phyloP scores from a whole-genome alignment of 2,888 invertebrate genomes.

The Leucophora obtusa region DNA sequence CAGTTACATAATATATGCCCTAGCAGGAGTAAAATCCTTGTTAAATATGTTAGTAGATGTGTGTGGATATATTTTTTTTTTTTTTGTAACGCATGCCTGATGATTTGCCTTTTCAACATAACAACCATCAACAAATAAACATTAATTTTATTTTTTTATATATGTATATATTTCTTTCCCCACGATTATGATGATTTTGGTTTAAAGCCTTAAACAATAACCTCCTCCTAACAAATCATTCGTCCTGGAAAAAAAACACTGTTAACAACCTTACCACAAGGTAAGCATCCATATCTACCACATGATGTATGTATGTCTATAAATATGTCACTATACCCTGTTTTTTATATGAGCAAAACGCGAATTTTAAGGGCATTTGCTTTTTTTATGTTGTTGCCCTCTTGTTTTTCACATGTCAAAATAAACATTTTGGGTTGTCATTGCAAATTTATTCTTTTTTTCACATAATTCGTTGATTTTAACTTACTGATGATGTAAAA shows the following conservation, averaged over 20 bases:
- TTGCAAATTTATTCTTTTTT: slow-evolving; percentile 43
- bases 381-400: too few relatives aligned
- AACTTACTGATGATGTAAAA: slow-evolving; percentile 33
- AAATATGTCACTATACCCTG: slow-evolving; percentile 41
- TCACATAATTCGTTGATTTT: slow-evolving; percentile 58
- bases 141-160: slow-evolving; percentile 56
- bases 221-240: slow-evolving; percentile 48
- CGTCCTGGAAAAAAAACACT: background rate
- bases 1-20: slow-evolving; percentile 47
- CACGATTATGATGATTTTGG: slow-evolving; percentile 31
- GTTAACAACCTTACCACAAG: slow-evolving; percentile 57
- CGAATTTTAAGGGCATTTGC: slow-evolving; percentile 48
- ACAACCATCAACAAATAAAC: slow-evolving; percentile 64
- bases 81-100: slow-evolving; percentile 33
- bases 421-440: slow-evolving; percentile 60
- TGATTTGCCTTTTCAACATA: slow-evolving; percentile 62
- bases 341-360: background rate
- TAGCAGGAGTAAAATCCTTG: slow-evolving; percentile 2
- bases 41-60: slow-evolving; percentile 1
- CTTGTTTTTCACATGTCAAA: slow-evolving; percentile 54
- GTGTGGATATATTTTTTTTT: slow-evolving; percentile 3
- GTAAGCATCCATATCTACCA: slow-evolving; percentile 36
- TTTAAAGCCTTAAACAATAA: slow-evolving; percentile 34
- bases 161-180: background rate
- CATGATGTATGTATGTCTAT: background rate